These are phyloP conservation scores for Solea senegalensis DNA, from an alignment of 2,113 vertebrate genomes.

Conservation along the genomic window DNA sequence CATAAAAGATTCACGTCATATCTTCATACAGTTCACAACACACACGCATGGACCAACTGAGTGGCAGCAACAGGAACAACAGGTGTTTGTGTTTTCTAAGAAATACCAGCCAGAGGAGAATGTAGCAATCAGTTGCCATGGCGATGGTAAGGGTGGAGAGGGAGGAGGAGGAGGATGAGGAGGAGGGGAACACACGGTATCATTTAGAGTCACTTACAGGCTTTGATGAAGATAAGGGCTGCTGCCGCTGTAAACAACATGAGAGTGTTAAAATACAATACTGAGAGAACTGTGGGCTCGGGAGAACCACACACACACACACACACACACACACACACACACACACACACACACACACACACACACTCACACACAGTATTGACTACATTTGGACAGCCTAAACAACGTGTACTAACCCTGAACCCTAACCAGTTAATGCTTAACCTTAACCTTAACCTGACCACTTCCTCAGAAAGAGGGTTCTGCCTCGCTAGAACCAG, in stretches of 20 bases:
- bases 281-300: conserved; percentile 46
- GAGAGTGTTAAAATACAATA: conserved; percentile 33
- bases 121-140: conserved; percentile 70
- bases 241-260: conserved; percentile 70
- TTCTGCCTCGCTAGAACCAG: too few species aligned
- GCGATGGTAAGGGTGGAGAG: conserved; percentile 32
- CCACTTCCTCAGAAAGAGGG: too few species aligned
- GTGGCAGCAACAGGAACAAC: conserved; percentile 28
- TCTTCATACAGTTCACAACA: conserved; percentile 39
- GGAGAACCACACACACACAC: conserved; percentile 25
- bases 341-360: background rate
- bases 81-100: conserved; percentile 41
- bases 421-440: too few species aligned
- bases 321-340: too few species aligned
- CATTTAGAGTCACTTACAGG: conserved; percentile 60
- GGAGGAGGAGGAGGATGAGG: conserved; percentile 1
- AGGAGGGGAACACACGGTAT: conserved; percentile 33
- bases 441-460: too few species aligned
- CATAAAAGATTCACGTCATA: background rate
- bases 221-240: conserved; percentile 67
- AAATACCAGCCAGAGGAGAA: conserved; percentile 33
- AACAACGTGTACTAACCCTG: too few species aligned
- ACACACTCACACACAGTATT: background rate
- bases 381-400: too few species aligned
- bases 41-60: conserved; percentile 1